A percentile compares a stretch with the other conserved stretches of the same genome.
Evolutionary conservation across 1,140 invertebrate genomes (phyloP).

Genomic region (Epicauta chinensis): DNA sequence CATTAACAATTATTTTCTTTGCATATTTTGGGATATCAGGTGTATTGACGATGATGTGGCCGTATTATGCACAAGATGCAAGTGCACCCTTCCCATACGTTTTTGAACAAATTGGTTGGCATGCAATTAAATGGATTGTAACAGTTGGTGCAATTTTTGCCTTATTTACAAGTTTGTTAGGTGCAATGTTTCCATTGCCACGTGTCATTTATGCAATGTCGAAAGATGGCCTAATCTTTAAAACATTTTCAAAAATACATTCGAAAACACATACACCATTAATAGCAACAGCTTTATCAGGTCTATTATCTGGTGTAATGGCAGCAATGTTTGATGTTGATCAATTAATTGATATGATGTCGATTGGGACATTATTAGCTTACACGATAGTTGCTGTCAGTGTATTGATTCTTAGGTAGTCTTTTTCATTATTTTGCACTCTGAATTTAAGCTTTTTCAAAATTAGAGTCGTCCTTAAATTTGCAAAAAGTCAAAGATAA

Average conservation of each 20-base stretch:
- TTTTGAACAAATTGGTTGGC: constrained; percentile 69
- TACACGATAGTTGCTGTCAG: constrained; percentile 88
- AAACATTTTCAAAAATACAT: constrained; percentile 62
- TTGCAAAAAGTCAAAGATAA: no score
- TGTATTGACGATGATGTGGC: constrained; percentile 86
- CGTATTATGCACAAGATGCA: constrained; percentile 77
- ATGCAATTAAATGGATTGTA: constrained; percentile 75
- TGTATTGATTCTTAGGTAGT: constrained; percentile 74
- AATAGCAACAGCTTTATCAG: constrained; percentile 74
- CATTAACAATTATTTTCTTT: constrained; percentile 68
- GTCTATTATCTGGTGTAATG: constrained; percentile 68
- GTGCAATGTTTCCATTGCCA: constrained; percentile 86
- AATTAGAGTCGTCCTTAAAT: no score
- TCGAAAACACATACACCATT: constrained; percentile 73
- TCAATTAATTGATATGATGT: constrained; percentile 91
- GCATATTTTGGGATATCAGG: constrained; percentile 82
- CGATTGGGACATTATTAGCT: constrained; percentile 88
- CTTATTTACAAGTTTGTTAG: constrained; percentile 69
- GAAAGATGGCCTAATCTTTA: constrained; percentile 78
- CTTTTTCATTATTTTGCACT: no score
- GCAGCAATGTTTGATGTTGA: constrained; percentile 80
- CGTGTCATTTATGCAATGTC: constrained; percentile 87
- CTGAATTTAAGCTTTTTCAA: no score
- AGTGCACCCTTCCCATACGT: constrained; percentile 80
- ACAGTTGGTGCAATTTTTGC: constrained; percentile 80